phyloP scores from a whole-genome alignment of 2,797 vertebrate genomes.

The Oreonectes daqikongensis region DNA sequence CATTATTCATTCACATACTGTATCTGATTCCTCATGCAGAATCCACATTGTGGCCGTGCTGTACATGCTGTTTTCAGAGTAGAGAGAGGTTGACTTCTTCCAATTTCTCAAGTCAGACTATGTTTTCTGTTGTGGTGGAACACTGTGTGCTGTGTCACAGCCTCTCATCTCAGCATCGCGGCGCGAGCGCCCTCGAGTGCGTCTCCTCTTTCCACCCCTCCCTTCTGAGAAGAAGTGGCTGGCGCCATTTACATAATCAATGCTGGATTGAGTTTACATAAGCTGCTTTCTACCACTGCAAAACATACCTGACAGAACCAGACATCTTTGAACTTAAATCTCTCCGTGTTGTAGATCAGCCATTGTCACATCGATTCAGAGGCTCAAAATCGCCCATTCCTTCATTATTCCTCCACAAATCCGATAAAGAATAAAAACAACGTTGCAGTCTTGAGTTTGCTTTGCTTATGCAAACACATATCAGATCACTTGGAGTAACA shows the following conservation, averaged over 20 bases:
- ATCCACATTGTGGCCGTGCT: not conserved
- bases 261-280: conserved; percentile 49
- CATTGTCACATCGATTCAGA: conserved; percentile 24
- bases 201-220: conserved; percentile 3
- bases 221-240: conserved; percentile 18
- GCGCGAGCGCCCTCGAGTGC: conserved; percentile 22
- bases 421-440: not conserved
- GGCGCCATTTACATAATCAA: conserved; percentile 52
- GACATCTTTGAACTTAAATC: conserved; percentile 35
- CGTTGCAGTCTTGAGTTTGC: not conserved
- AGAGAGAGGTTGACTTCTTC: not conserved
- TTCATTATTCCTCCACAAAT: conserved; percentile 3
- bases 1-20: conserved; percentile 2
- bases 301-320: conserved; percentile 23
- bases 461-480: not conserved
- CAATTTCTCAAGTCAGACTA: not conserved
- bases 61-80: not conserved
- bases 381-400: not conserved
- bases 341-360: conserved; percentile 18
- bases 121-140: conserved; percentile 16
- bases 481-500: conserved; percentile 2
- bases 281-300: conserved; percentile 33
- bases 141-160: conserved; percentile 33
- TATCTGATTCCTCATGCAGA: not conserved
- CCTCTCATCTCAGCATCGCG: conserved; percentile 18